Evolutionary conservation across 2,113 vertebrate species (phyloP).

Genomic region (rat (Rattus norvegicus)): DNA sequence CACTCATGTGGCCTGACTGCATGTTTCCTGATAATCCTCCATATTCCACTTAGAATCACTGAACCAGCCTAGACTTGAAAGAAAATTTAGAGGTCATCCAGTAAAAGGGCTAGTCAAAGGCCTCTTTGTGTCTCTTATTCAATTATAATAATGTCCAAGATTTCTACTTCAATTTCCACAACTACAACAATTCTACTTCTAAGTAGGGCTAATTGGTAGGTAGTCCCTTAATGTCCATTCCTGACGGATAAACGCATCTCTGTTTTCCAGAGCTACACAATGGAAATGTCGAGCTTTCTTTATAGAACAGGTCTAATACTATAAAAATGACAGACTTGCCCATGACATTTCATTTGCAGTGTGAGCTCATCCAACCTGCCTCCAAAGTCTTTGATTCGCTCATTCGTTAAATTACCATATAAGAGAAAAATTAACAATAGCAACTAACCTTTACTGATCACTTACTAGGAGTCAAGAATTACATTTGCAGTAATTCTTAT

Average conservation of each 20-base stretch:
- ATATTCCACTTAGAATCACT: slow-evolving; percentile 59
- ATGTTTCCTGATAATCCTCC: slow-evolving; percentile 65
- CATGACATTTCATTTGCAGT: slow-evolving; percentile 47
- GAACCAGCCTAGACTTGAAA: slow-evolving; percentile 52
- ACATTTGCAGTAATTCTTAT: neutral
- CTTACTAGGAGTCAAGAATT: slow-evolving; percentile 40
- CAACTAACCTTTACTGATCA: slow-evolving; percentile 36
- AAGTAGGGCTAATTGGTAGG: neutral
- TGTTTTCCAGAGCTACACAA: slow-evolving; percentile 34
- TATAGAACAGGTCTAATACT: slow-evolving; percentile 31
- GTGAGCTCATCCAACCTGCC: neutral
- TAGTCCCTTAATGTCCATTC: slow-evolving; percentile 31
- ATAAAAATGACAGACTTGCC: neutral
- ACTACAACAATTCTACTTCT: neutral
- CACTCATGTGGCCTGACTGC: slow-evolving; percentile 56
- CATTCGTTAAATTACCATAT: neutral
- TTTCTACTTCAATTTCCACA: slow-evolving; percentile 1
- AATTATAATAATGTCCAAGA: slow-evolving; percentile 39
- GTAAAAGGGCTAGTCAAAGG: slow-evolving; percentile 23
- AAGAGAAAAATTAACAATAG: slow-evolving; percentile 33
- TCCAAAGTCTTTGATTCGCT: neutral
- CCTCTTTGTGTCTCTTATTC: neutral
- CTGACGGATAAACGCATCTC: neutral
- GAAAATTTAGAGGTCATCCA: slow-evolving; percentile 54
- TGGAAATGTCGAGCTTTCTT: slow-evolving; percentile 47